phyloP scores from a whole-genome alignment of 1,140 invertebrate genomes.

The Leptonema lineaticorne region DNA sequence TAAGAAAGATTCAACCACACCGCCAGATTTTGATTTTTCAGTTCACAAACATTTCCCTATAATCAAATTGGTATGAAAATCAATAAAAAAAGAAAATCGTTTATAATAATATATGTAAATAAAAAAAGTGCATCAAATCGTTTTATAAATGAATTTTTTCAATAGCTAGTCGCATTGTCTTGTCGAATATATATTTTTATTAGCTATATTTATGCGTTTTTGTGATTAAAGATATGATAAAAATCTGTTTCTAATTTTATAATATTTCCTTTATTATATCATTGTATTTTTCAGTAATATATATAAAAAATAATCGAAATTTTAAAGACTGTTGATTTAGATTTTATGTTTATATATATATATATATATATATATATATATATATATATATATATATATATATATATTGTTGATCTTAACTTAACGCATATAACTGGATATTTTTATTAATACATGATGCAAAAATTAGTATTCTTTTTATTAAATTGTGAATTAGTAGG shows the following conservation, averaged over 20 bases:
- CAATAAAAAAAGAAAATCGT: no score
- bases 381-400: neutral
- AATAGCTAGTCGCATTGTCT: conserved; percentile 20
- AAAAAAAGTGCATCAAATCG: conserved; percentile 3
- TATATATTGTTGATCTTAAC: no score
- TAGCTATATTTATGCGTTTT: neutral
- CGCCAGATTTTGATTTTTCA: conserved; percentile 89
- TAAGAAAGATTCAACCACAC: conserved; percentile 78
- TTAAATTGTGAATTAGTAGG: no score
- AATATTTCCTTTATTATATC: neutral
- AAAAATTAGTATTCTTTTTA: no score
- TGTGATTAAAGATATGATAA: neutral
- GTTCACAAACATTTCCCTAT: conserved; percentile 87
- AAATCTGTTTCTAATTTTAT: neutral
- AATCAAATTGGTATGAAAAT: conserved; percentile 67
- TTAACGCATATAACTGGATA: no score
- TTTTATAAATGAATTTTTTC: conserved; percentile 25
- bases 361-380: neutral
- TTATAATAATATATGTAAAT: neutral
- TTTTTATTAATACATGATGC: no score
- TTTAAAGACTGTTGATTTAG: neutral
- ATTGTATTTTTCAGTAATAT: neutral
- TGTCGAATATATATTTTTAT: conserved; percentile 6
- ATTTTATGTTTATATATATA: neutral
- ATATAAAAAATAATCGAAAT: neutral